A percentile compares a stretch with the other conserved stretches of the same genome.
Evolutionary conservation across 2,888 invertebrate species (phyloP).

Genomic region (Linyphia triangularis): DNA sequence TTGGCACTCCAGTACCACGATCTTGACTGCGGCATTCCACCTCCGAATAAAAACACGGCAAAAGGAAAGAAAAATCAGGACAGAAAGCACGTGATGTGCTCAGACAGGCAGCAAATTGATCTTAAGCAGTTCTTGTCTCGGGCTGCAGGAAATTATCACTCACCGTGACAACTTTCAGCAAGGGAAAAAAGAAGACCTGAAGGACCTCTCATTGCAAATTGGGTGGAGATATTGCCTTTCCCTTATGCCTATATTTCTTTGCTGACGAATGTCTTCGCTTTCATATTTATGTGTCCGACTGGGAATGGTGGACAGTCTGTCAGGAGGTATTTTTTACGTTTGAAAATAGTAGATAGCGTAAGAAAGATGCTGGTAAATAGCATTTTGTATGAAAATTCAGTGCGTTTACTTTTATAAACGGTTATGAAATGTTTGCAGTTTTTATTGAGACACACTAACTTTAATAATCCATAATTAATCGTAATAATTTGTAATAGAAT

Average conservation of each 20-base stretch:
- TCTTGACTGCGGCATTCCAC: not conserved
- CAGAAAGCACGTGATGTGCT: slow-evolving; percentile 44
- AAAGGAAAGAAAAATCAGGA: slow-evolving; percentile 17
- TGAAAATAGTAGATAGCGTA: no score
- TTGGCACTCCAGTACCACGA: not conserved
- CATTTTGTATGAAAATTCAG: no score
- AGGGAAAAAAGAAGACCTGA: slow-evolving; percentile 4
- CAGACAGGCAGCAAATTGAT: slow-evolving; percentile 72
- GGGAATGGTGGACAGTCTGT: not conserved
- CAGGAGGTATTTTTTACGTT: not conserved
- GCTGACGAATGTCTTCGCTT: slow-evolving; percentile 16
- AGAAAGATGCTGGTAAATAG: no score
- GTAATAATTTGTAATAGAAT: no score
- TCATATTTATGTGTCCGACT: slow-evolving; percentile 9
- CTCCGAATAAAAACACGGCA: not conserved
- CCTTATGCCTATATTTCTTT: slow-evolving; percentile 5
- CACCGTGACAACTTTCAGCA: slow-evolving; percentile 54
- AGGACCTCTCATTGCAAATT: slow-evolving; percentile 6
- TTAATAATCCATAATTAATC: no score
- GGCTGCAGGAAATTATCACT: slow-evolving; percentile 64
- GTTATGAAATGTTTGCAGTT: no score
- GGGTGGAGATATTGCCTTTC: slow-evolving; percentile 18
- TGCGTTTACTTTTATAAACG: no score
- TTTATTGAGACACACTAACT: no score
- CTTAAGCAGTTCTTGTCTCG: slow-evolving; percentile 57